Evolutionary conservation across 30 jellyfish, hydroid and myxozoan genomes (phyloP).

Genomic region (Calvadosia cruxmelitensis): DNA sequence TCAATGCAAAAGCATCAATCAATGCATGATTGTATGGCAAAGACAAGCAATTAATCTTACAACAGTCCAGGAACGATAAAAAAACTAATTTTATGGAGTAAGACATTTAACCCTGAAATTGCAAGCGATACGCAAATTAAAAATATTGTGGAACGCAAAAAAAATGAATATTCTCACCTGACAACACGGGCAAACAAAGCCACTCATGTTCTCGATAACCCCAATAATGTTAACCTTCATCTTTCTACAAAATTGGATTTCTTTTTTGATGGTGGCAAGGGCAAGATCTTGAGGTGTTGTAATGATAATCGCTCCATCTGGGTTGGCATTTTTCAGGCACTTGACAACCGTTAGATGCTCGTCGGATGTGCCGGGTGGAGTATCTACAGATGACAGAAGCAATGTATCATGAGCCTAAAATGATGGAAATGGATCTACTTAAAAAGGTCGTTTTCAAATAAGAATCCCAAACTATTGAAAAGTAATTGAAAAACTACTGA

Average conservation of each 20-base stretch:
- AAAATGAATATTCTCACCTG: constrained; percentile 37
- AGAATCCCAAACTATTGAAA: no score
- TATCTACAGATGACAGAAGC: constrained; percentile 19
- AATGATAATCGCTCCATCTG: constrained; percentile 57
- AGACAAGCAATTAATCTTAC: no score
- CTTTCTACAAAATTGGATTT: constrained; percentile 38
- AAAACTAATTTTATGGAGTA: no score
- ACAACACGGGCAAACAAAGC: constrained; percentile 50
- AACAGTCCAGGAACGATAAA: no score
- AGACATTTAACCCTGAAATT: no score
- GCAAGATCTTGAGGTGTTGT: constrained; percentile 59
- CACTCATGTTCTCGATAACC: constrained; percentile 36
- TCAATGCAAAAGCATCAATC: no score
- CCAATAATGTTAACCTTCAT: constrained; percentile 42
- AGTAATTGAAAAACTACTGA: no score
- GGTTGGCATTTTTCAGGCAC: constrained; percentile 33
- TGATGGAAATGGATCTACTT: no score
- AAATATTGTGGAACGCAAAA: no score
- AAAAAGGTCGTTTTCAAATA: no score
- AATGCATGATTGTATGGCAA: no score
- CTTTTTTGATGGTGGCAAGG: constrained; percentile 29
- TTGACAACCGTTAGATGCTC: constrained; percentile 57
- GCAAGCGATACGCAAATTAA: no score
- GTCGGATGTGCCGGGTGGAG: constrained; percentile 83
- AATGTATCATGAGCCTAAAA: not conserved